Evolutionary conservation across 2,888 invertebrate genomes (phyloP).

Genomic region (Cerceris ruficornis): DNA sequence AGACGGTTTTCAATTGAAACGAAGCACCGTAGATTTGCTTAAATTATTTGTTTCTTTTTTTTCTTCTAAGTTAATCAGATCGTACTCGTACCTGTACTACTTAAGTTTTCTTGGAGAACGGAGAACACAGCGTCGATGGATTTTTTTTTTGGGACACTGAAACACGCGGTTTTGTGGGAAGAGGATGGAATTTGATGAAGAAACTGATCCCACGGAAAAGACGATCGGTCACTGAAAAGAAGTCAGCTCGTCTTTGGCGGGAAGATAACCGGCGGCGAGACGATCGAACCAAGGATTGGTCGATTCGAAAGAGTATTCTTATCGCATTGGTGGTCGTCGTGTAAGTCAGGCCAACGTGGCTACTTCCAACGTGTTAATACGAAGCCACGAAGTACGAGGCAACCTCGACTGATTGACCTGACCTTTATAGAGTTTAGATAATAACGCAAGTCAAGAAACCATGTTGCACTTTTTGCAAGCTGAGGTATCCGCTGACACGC

Average conservation of each 20-base stretch:
- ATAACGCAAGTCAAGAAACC: slow-evolving; percentile 26
- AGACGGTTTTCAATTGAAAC: no score
- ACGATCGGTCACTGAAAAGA: slow-evolving; percentile 38
- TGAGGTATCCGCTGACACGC: no score
- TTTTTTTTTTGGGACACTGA: not conserved
- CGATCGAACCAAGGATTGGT: slow-evolving; percentile 30
- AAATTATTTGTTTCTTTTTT: no score
- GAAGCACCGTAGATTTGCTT: no score
- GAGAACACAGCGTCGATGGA: not conserved
- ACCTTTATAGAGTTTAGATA: slow-evolving; percentile 49
- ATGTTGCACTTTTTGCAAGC: slow-evolving; percentile 5
- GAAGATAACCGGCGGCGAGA: slow-evolving; percentile 29
- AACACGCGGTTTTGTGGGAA: not conserved
- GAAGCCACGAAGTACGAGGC: slow-evolving; percentile 37
- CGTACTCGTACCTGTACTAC: not conserved
- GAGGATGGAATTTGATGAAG: not conserved
- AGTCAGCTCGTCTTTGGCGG: slow-evolving; percentile 45
- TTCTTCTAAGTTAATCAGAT: no score
- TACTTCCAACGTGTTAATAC: slow-evolving; percentile 49
- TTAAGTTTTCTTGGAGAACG: not conserved
- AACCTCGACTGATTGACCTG: slow-evolving; percentile 29
- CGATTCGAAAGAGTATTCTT: slow-evolving; percentile 17
- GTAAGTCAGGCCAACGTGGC: slow-evolving; percentile 45
- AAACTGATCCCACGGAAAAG: slow-evolving; percentile 15
- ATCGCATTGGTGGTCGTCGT: slow-evolving; percentile 32